Evolutionary conservation across 2,113 vertebrate species (phyloP).

Genomic region (Ammodytes marinus): DNA sequence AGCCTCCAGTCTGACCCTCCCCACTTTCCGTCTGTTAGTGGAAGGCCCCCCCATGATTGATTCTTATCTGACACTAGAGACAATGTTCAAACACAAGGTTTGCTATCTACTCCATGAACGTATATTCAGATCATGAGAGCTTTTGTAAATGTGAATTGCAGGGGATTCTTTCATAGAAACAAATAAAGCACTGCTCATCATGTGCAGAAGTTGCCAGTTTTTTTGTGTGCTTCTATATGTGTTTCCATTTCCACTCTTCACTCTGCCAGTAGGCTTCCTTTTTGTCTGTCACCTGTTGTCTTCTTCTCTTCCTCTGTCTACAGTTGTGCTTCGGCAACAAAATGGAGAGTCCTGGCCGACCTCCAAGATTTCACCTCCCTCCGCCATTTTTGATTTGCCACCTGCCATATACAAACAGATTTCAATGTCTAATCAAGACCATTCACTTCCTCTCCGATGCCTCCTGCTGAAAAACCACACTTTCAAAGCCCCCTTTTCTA

Average conservation of each 20-base stretch:
- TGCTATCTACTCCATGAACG: no score
- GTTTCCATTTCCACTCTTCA: conserved; percentile 9
- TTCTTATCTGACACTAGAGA: no score
- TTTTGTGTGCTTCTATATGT: not conserved
- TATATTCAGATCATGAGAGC: not conserved
- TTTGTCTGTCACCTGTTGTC: conserved; percentile 72
- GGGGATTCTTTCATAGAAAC: not conserved
- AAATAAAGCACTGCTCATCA: not conserved
- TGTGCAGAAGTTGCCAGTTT: conserved; percentile 5
- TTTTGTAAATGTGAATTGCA: not conserved
- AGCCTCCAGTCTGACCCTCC: no score
- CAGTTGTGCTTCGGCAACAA: conserved; percentile 19
- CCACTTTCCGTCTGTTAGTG: no score
- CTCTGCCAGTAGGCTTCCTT: conserved; percentile 12
- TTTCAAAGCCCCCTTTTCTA: conserved; percentile 45
- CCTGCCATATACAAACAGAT: conserved; percentile 77
- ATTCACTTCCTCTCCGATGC: conserved; percentile 60
- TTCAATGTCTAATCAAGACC: conserved; percentile 77
- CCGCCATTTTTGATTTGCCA: conserved; percentile 70
- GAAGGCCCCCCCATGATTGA: no score
- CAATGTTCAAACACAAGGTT: no score
- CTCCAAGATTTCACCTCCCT: conserved; percentile 79
- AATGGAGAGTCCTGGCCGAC: conserved; percentile 66
- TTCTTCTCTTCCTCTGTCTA: conserved; percentile 69
- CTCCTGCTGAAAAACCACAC: conserved; percentile 15